Evolutionary conservation across 1,140 invertebrate genomes (phyloP).

Genomic region (Agraylea sexmaculata): DNA sequence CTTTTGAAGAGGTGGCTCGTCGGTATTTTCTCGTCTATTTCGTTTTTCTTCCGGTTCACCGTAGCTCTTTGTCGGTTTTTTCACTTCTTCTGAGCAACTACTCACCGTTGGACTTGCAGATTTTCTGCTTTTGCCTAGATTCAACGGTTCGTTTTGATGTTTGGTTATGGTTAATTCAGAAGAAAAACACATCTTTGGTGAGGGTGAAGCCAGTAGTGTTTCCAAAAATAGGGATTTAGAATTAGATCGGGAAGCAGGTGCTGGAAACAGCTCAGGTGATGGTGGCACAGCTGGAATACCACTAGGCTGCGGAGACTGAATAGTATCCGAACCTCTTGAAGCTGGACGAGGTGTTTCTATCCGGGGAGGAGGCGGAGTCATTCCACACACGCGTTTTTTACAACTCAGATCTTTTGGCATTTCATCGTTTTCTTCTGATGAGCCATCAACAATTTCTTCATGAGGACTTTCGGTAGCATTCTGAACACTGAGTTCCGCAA

Average conservation of each 20-base stretch:
- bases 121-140: slow-evolving; percentile 50
- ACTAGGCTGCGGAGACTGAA: slow-evolving; percentile 52
- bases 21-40: slow-evolving; percentile 36
- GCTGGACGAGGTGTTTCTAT: slow-evolving; percentile 38
- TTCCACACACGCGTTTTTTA: slow-evolving; percentile 36
- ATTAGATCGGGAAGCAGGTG: slow-evolving; percentile 36
- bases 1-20: slow-evolving; percentile 28
- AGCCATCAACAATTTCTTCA: slow-evolving; percentile 28
- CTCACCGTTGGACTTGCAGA: slow-evolving; percentile 46
- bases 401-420: slow-evolving; percentile 45
- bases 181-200: slow-evolving; percentile 41
- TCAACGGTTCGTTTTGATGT: slow-evolving; percentile 51
- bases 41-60: slow-evolving; percentile 47
- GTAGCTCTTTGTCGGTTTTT: slow-evolving; percentile 35
- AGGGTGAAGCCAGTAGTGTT: slow-evolving; percentile 40
- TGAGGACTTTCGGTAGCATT: slow-evolving; percentile 23
- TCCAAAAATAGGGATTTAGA: slow-evolving; percentile 42
- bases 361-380: slow-evolving; percentile 31
- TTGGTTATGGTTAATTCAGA: slow-evolving; percentile 42
- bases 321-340: slow-evolving; percentile 48
- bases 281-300: slow-evolving; percentile 49
- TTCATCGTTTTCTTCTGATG: slow-evolving; percentile 38
- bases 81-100: slow-evolving; percentile 47
- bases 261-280: slow-evolving; percentile 45
- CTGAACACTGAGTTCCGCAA: slow-evolving; percentile 20